Evolutionary conservation across 2,113 vertebrate genomes (phyloP).

Genomic region (Lates calcarifer): DNA sequence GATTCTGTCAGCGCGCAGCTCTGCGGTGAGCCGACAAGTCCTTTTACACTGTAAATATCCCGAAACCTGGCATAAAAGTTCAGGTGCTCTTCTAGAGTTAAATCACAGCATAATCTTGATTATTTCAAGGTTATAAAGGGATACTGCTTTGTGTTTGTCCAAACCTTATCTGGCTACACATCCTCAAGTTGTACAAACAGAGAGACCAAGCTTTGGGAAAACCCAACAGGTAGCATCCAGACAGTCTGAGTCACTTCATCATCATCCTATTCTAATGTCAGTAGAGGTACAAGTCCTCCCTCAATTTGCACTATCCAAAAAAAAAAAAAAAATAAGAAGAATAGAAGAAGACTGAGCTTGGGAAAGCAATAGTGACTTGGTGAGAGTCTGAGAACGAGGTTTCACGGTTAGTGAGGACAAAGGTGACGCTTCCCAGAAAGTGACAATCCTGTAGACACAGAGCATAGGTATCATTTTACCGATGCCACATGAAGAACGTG

Average conservation of each 20-base stretch:
- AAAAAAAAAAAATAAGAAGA: too few species aligned
- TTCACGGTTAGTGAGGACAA: slow-evolving; percentile 9
- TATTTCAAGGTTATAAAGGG: slow-evolving; percentile 11
- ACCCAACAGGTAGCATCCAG: slow-evolving; percentile 32
- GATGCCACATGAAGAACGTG: slow-evolving; percentile 48
- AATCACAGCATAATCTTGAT: neutral
- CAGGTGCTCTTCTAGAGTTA: neutral
- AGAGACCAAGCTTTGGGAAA: slow-evolving; percentile 50
- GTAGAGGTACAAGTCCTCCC: slow-evolving; percentile 20
- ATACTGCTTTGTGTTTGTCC: slow-evolving; percentile 24
- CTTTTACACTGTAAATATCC: neutral
- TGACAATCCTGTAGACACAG: slow-evolving; percentile 48
- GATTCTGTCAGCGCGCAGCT: slow-evolving; percentile 9
- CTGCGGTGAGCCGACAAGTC: neutral
- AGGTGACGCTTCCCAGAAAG: slow-evolving; percentile 22
- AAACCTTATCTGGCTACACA: slow-evolving; percentile 26
- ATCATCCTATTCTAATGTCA: slow-evolving; percentile 25
- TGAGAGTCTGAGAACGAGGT: slow-evolving; percentile 1
- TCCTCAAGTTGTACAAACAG: slow-evolving; percentile 4
- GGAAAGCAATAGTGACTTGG: slow-evolving; percentile 14
- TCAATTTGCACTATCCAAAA: slow-evolving; percentile 58
- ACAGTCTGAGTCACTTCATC: slow-evolving; percentile 23
- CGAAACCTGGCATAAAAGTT: neutral
- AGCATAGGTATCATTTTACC: slow-evolving; percentile 13
- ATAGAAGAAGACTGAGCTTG: slow-evolving; percentile 18